These are phyloP conservation scores for Mesocricetus auratus DNA, from an alignment of 2,113 vertebrate genomes.

Conservation along the genomic window DNA sequence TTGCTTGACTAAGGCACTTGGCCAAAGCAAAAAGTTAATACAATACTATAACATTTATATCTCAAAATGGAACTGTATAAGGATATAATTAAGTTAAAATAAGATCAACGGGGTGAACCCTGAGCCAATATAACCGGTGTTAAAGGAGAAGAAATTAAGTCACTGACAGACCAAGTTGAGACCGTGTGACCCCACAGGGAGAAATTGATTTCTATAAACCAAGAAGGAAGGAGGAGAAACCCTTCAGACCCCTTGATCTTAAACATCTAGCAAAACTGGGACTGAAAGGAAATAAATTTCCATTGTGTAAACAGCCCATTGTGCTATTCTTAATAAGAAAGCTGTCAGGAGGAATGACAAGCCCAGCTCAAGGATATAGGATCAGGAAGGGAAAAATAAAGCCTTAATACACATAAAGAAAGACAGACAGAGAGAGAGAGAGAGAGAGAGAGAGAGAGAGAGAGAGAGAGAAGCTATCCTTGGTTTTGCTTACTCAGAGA, in stretches of 20 bases:
- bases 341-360: neutral
- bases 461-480: neutral
- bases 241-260: neutral
- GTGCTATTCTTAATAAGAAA: neutral
- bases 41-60: neutral
- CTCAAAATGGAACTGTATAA: constrained; percentile 4
- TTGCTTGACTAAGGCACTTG: neutral
- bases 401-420: neutral
- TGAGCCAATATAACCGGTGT: neutral
- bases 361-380: neutral
- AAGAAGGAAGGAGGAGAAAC: neutral
- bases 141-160: neutral
- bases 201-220: neutral
- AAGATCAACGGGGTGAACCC: neutral
- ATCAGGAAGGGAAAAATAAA: neutral
- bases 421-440: too few relatives aligned
- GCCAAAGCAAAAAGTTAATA: too few relatives aligned
- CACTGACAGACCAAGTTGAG: neutral
- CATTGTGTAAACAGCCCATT: neutral
- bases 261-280: neutral
- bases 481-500: constrained; percentile 13
- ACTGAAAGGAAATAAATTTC: neutral
- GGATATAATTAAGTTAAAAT: constrained; percentile 7
- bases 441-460: neutral
- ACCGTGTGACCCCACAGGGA: neutral